Percentiles rank a stretch among this genome's conserved stretches.
Conservation (phyloP, 2,888 invertebrate species). For the Mythimna loreyi region DNA sequence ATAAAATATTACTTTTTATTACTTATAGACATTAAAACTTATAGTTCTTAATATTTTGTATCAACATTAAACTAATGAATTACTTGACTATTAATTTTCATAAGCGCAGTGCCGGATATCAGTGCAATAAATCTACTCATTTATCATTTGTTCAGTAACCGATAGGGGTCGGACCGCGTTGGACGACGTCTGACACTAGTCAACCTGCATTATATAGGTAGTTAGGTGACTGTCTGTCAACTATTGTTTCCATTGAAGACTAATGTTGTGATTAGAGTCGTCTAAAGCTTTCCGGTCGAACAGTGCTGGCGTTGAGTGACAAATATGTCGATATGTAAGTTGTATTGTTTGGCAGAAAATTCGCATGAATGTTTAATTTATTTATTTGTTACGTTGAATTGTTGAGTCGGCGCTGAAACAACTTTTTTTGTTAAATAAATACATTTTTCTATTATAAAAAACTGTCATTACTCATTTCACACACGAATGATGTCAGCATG, state of each 20-base stretch:
- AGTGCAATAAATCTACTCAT: slow-evolving; percentile 71
- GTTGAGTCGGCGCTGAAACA: slow-evolving; percentile 87
- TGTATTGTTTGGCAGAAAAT: slow-evolving; percentile 87
- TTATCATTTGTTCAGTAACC: slow-evolving; percentile 68
- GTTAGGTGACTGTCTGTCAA: slow-evolving; percentile 53
- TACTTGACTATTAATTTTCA: slow-evolving; percentile 67
- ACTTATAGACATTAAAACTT: slow-evolving; percentile 75
- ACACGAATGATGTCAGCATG: slow-evolving; percentile 90
- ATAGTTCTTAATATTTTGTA: slow-evolving; percentile 80
- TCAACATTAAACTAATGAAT: slow-evolving; percentile 71
- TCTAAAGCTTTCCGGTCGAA: slow-evolving; percentile 71
- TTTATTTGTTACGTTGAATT: slow-evolving; percentile 87
- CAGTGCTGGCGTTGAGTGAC: slow-evolving; percentile 84
- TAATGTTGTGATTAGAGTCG: slow-evolving; percentile 64
- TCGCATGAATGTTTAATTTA: slow-evolving; percentile 87
- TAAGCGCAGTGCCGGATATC: slow-evolving; percentile 78
- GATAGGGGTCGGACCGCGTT: slow-evolving; percentile 67
- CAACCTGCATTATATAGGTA: slow-evolving; percentile 49
- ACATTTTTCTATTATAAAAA: slow-evolving; percentile 85
- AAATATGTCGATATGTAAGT: slow-evolving; percentile 84
- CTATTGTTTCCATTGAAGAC: slow-evolving; percentile 61
- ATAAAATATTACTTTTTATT: slow-evolving; percentile 77
- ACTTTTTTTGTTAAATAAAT: slow-evolving; percentile 90
- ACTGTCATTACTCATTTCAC: slow-evolving; percentile 84
- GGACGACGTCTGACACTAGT: slow-evolving; percentile 62